phyloP scores from a whole-genome alignment of 2,113 vertebrate genomes.

The Channa maculata region DNA sequence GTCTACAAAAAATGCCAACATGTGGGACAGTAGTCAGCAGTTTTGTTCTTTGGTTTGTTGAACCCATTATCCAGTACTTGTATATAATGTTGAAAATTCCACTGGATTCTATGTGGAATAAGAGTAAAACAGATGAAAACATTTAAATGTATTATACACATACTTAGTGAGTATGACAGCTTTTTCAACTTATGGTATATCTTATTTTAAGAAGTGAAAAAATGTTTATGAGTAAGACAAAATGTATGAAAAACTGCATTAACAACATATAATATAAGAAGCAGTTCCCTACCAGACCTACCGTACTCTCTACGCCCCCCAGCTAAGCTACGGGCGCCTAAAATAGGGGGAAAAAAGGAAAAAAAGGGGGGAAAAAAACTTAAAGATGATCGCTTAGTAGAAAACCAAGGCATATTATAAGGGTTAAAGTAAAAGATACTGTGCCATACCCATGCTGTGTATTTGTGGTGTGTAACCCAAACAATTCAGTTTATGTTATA shows the following conservation, averaged over 20 bases:
- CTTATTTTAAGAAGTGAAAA: constrained; percentile 53
- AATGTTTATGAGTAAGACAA: constrained; percentile 75
- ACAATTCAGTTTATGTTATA: constrained; percentile 1
- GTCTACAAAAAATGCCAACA: constrained; percentile 27
- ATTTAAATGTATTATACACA: constrained; percentile 67
- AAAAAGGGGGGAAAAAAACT: constrained; percentile 53
- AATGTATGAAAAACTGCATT: constrained; percentile 73
- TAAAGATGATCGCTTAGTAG: constrained; percentile 82
- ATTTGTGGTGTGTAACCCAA: constrained; percentile 43
- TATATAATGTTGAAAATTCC: constrained; percentile 36
- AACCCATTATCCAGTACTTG: background rate
- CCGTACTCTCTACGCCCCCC: constrained; percentile 85
- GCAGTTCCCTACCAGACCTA: constrained; percentile 84
- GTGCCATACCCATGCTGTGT: constrained; percentile 66
- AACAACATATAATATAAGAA: constrained; percentile 79
- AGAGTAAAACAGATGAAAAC: constrained; percentile 61
- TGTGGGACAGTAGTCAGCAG: constrained; percentile 4
- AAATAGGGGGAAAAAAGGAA: constrained; percentile 69
- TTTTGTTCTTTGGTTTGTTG: constrained; percentile 8
- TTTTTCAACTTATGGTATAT: constrained; percentile 51
- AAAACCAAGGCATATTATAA: constrained; percentile 73
- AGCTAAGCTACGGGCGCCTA: constrained; percentile 85
- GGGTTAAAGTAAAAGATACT: constrained; percentile 64
- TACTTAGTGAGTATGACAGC: constrained; percentile 53
- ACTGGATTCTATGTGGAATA: constrained; percentile 60